Percentiles rank a stretch among this genome's conserved stretches.
phyloP scores from a whole-genome alignment of 1,140 invertebrate species.

The Calosoma granatense region DNA sequence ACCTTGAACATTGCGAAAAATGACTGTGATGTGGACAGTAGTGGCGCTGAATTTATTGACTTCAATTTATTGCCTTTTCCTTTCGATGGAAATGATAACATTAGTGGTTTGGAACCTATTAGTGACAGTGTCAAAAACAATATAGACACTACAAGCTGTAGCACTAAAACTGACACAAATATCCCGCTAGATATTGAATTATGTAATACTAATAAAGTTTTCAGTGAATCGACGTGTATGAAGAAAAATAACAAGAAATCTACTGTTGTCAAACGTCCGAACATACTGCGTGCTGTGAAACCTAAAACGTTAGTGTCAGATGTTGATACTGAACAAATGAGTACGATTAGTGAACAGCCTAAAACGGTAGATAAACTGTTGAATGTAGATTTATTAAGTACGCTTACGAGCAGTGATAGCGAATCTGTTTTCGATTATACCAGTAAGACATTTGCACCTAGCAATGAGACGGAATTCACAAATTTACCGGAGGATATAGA shows the following conservation, averaged over 20 bases:
- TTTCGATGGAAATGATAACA: not conserved
- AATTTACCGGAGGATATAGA: not conserved
- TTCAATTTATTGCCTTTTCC: not conserved
- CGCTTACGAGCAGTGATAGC: not conserved
- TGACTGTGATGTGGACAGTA: not conserved
- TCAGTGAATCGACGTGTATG: not conserved
- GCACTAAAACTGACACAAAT: not conserved
- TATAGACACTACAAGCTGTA: not conserved
- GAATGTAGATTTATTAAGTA: not conserved
- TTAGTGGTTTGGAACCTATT: not conserved
- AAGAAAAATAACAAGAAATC: not conserved
- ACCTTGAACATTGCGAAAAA: not conserved
- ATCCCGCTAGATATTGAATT: not conserved
- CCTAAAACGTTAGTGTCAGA: not conserved
- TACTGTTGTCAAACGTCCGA: not conserved
- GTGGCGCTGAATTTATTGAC: not conserved
- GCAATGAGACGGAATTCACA: not conserved
- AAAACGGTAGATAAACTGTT: not conserved
- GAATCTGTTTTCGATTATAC: not conserved
- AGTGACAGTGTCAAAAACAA: not conserved
- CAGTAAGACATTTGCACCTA: not conserved
- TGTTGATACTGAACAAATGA: not conserved
- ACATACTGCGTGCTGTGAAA: not conserved
- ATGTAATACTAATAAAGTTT: not conserved
- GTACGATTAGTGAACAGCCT: not conserved